Base-by-base conservation (phyloP, 2,888 invertebrate genomes). In the Drosophila buzzatii region DNA sequence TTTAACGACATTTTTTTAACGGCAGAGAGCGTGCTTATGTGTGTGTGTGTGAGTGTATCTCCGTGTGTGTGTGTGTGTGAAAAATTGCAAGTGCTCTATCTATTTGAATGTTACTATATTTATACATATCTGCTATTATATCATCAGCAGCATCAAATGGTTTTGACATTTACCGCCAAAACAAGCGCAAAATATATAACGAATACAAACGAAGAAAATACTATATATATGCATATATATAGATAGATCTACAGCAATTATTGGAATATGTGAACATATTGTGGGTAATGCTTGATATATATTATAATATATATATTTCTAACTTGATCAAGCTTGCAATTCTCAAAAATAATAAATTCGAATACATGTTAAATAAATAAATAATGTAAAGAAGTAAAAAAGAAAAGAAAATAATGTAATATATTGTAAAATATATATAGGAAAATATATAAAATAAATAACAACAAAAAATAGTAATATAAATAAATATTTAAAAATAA, bases 81-180 rank as follows among this genome's bases (percentile, higher is more conserved):
- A 27, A 49, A 56, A 59, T 31, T 59, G 63, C 56, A 60, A 60
- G 52, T 52, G 18, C 39, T 53, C 39, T 44, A 64, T 61, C 52
- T 41, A 73, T 61, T n/a, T 42, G 41, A 20, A 51, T 53, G 69
- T 20, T 33, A 31, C 57, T 60, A 58, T 64, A 55, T 56, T 57
- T 18, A 51, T 53, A 66, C 69, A 55, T 12, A 35, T 35, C 27
- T n/a, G 14, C 51, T 51, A 51, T 55, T 81, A 78, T 75, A 81
- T 81, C 75, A 70, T 70, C 71, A 63, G 47, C 75, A 70, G 44
- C 69, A 73, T 76, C 66, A 78, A 78, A 80, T 63, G 78, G 67
- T 75, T 74, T 67, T 45, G 52, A 60, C 59, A 67, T 70, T 72
- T 61, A 66, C 80, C 67, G 74, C 49, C 67, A 74, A 80, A 79